phyloP scores from a whole-genome alignment of 2,888 invertebrate genomes.

The Ophraella communa region DNA sequence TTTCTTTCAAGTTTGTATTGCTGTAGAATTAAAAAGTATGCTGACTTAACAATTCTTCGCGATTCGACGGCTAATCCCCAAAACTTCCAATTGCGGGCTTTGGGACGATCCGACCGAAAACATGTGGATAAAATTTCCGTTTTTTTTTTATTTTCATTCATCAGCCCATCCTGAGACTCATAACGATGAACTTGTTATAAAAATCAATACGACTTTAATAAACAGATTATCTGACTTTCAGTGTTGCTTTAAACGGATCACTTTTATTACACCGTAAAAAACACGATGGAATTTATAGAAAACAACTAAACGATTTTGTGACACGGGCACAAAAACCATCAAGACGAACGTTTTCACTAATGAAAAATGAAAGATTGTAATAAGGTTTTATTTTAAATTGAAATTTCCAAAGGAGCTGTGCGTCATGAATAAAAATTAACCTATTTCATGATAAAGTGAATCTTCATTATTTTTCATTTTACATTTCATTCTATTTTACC shows the following conservation, averaged over 20 bases:
- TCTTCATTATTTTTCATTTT: no score
- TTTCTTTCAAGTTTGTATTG: constrained; percentile 46
- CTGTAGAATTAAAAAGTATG: constrained; percentile 50
- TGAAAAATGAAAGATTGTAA: no score
- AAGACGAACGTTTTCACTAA: no score
- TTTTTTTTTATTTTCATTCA: constrained; percentile 12
- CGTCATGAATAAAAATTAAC: no score
- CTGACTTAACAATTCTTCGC: constrained; percentile 54
- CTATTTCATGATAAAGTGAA: no score
- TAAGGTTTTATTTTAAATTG: no score
- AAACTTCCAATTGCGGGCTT: constrained; percentile 49
- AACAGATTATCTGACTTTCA: neutral
- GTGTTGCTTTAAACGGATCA: neutral
- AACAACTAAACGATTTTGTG: no score
- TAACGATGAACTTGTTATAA: constrained; percentile 1
- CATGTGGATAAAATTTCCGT: constrained; percentile 26
- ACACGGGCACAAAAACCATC: no score
- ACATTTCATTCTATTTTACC: no score
- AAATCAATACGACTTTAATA: constrained; percentile 29
- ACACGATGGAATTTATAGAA: no score
- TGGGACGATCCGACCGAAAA: constrained; percentile 45
- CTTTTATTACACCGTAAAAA: no score
- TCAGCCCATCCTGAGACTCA: neutral
- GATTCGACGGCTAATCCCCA: constrained; percentile 52
- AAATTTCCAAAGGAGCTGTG: no score